Evolutionary conservation across 1,140 invertebrate genomes (phyloP).

Genomic region (Conus betulinus): DNA sequence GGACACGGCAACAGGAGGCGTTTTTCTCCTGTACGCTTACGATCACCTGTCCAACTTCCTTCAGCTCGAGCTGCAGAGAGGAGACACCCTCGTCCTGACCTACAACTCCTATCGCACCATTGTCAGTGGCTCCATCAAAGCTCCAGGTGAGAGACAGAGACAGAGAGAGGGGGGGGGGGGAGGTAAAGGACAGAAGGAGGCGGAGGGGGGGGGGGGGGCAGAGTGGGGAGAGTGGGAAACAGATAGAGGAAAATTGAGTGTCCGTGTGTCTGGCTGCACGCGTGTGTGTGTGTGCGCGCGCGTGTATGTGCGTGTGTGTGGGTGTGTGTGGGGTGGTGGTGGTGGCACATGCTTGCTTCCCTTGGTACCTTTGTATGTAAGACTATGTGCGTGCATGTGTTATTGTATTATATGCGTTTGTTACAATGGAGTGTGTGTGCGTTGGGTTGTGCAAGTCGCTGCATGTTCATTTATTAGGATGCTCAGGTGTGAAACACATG

Average conservation of each 20-base stretch:
- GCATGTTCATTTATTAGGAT: no score
- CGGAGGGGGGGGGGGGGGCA: no score
- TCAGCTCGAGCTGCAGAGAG: constrained; percentile 89
- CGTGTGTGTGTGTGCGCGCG: background rate
- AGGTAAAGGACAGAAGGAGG: no score
- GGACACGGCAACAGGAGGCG: constrained; percentile 86
- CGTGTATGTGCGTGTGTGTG: no score
- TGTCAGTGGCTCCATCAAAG: constrained; percentile 44
- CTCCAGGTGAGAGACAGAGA: constrained; percentile 28
- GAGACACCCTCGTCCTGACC: constrained; percentile 72
- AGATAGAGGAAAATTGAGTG: background rate
- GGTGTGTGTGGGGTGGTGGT: no score
- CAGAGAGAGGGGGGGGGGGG: no score
- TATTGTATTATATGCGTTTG: background rate
- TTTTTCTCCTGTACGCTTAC: constrained; percentile 91
- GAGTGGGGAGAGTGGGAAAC: no score
- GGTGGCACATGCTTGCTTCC: no score
- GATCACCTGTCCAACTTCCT: constrained; percentile 96
- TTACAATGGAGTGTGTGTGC: no score
- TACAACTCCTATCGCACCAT: constrained; percentile 61
- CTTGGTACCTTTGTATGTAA: background rate
- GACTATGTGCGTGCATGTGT: background rate
- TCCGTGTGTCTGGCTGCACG: background rate
- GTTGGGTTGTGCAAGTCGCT: no score
- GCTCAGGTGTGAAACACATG: no score